Conservation (phyloP, 2,888 invertebrate species). For the Noctua fimbriata region DNA sequence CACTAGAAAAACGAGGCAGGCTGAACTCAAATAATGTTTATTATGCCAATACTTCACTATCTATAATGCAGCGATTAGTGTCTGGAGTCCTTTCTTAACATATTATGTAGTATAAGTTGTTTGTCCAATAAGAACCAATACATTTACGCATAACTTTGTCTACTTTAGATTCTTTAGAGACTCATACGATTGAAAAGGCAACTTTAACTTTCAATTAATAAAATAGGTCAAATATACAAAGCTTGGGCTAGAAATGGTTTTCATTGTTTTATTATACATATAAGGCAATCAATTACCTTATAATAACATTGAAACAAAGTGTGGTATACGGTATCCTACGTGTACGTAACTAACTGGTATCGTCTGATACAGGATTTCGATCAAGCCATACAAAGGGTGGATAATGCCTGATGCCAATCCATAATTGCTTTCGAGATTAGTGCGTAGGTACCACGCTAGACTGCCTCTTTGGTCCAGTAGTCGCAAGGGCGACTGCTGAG, state of each 20-base stretch:
- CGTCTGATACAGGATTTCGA: slow-evolving; percentile 38
- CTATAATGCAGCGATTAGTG: background rate
- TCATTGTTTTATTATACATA: slow-evolving; percentile 9
- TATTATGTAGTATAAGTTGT: no score
- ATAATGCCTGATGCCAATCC: slow-evolving; percentile 25
- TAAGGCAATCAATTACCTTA: slow-evolving; percentile 1
- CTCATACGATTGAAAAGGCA: background rate
- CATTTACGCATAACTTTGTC: background rate
- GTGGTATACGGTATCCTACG: background rate
- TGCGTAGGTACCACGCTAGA: background rate
- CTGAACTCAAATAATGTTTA: background rate
- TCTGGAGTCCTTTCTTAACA: background rate
- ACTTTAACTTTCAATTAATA: slow-evolving; percentile 11
- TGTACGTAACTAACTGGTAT: background rate
- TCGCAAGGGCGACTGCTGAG: no score
- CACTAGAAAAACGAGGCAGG: no score
- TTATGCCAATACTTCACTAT: background rate
- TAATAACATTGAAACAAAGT: slow-evolving; percentile 25
- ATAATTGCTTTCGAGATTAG: slow-evolving; percentile 39
- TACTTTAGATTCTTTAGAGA: background rate
- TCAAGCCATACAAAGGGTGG: slow-evolving; percentile 32
- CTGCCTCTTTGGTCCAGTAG: no score
- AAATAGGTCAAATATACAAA: slow-evolving; percentile 2
- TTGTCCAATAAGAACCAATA: background rate
- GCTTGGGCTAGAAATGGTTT: slow-evolving; percentile 16